Evolutionary conservation across 2,113 vertebrate genomes (phyloP).

Genomic region (Progne subis): DNA sequence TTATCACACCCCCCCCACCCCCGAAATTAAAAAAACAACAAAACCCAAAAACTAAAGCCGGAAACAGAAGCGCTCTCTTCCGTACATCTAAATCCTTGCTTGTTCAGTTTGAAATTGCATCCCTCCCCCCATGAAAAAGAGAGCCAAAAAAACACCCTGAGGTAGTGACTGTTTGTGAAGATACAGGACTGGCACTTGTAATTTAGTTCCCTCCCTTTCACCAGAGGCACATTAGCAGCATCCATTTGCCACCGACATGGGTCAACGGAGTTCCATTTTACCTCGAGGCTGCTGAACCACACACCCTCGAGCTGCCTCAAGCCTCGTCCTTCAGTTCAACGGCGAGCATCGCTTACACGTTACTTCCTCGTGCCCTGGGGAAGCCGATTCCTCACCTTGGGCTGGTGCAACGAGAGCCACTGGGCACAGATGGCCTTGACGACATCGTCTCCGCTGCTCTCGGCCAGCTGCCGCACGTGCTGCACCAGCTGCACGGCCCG

Average conservation of each 20-base stretch:
- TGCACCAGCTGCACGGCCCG: constrained; percentile 85
- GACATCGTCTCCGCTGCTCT: constrained; percentile 80
- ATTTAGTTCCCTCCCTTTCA: constrained; percentile 47
- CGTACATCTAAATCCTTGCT: constrained; percentile 9
- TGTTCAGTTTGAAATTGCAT: neutral
- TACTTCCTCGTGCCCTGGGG: constrained; percentile 67
- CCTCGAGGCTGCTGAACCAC: neutral
- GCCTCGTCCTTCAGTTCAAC: neutral
- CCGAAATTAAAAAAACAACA: neutral
- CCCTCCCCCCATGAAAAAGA: neutral
- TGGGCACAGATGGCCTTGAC: constrained; percentile 92
- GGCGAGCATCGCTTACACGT: neutral
- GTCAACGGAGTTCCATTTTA: neutral
- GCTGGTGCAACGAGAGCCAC: constrained; percentile 88
- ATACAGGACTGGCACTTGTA: constrained; percentile 75
- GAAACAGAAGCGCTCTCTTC: neutral
- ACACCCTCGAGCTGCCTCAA: neutral
- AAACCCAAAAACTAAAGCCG: neutral
- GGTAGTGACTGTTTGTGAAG: constrained; percentile 71
- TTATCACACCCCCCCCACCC: neutral
- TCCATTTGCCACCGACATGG: neutral
- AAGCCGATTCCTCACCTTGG: constrained; percentile 56
- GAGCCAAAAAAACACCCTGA: constrained; percentile 58
- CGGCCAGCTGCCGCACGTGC: constrained; percentile 83
- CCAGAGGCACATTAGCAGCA: constrained; percentile 15